A percentile compares a stretch with the other conserved stretches of the same genome.
These are phyloP conservation scores for Bembecia ichneumoniformis DNA, from an alignment of 2,888 invertebrate species.

Conservation along the genomic window DNA sequence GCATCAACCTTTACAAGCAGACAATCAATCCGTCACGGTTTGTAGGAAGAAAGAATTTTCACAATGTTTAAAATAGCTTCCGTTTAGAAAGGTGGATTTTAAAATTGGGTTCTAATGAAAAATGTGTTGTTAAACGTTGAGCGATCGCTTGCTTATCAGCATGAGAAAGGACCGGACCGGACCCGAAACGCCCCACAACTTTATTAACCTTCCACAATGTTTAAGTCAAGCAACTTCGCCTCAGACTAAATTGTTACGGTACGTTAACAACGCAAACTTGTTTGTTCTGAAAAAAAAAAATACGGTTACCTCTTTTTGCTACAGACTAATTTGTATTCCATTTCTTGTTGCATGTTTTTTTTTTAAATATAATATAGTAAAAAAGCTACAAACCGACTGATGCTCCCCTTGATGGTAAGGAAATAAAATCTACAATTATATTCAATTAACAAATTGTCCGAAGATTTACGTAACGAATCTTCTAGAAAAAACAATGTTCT, in stretches of 20 bases:
- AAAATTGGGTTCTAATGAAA: conserved; percentile 1
- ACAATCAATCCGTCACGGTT: conserved; percentile 22
- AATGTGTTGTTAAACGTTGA: conserved; percentile 7
- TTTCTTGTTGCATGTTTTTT: neutral
- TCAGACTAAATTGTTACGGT: conserved; percentile 15
- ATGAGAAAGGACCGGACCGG: conserved; percentile 42
- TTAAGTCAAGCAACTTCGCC: conserved; percentile 22
- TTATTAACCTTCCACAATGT: conserved; percentile 40
- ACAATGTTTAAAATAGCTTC: neutral
- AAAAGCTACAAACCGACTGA: too few species aligned
- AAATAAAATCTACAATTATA: too few species aligned
- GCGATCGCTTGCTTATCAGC: conserved; percentile 37
- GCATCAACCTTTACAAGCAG: conserved; percentile 32
- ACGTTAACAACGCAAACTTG: conserved; percentile 8
- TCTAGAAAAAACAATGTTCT: too few species aligned
- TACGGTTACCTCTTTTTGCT: neutral
- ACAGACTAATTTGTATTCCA: neutral
- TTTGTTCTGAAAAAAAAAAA: neutral
- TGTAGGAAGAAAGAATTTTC: conserved; percentile 12
- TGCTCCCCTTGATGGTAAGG: too few species aligned
- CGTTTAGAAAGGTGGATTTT: neutral
- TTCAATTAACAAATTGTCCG: too few species aligned
- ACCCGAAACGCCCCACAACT: conserved; percentile 44
- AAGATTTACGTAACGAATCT: too few species aligned
- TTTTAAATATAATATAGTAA: too few species aligned